Evolutionary conservation across 2,797 vertebrate genomes (phyloP).

Genomic region (Chiroxiphia lanceolata): DNA sequence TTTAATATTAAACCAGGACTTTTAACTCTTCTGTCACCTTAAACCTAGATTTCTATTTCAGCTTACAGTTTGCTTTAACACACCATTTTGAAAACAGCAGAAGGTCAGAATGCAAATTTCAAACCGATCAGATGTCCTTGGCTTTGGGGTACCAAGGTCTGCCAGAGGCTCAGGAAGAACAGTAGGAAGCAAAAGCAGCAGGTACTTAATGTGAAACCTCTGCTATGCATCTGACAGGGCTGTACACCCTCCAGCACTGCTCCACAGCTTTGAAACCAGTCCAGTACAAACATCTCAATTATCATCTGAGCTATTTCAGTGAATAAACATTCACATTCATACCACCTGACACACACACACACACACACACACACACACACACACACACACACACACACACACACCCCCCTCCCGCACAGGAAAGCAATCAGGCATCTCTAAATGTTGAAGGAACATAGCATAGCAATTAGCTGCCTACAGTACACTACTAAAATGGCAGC

Average conservation of each 20-base stretch:
- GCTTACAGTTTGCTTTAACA: neutral
- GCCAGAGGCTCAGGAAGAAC: neutral
- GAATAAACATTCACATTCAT: neutral
- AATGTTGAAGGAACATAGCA: neutral
- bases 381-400: neutral
- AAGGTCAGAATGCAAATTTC: neutral
- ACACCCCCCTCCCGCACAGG: rapidly evolving
- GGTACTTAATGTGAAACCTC: neutral
- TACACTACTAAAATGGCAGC: neutral
- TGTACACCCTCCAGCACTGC: neutral
- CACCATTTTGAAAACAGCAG: neutral
- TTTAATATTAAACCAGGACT: neutral
- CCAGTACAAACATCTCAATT: neutral
- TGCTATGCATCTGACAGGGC: neutral
- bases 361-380: neutral
- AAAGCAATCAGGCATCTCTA: neutral
- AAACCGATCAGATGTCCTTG: neutral
- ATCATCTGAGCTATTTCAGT: neutral
- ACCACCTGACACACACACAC: neutral
- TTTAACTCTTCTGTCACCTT: neutral
- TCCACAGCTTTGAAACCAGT: neutral
- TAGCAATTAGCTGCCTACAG: neutral
- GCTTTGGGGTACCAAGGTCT: neutral
- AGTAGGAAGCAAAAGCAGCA: neutral
- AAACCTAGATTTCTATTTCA: neutral